phyloP scores from a whole-genome alignment of 2,797 vertebrate species.

The Pteropus rufus region DNA sequence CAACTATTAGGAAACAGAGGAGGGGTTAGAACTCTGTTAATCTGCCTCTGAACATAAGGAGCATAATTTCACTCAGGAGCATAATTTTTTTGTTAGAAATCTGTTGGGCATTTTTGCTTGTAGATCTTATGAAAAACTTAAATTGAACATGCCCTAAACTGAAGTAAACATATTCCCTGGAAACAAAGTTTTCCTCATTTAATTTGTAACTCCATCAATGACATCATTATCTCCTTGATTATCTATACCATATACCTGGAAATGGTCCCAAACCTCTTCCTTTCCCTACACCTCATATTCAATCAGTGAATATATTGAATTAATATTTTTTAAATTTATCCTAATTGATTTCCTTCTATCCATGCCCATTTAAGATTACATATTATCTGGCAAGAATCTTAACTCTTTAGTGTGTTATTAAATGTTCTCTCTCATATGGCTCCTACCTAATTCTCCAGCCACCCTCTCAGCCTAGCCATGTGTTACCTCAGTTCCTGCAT shows the following conservation, averaged over 20 bases:
- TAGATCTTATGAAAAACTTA: background rate
- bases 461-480: background rate
- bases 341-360: background rate
- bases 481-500: background rate
- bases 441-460: background rate
- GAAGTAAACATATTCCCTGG: background rate
- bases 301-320: background rate
- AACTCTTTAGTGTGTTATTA: background rate
- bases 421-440: background rate
- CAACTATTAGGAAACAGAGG: background rate
- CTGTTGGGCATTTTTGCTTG: background rate
- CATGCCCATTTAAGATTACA: background rate
- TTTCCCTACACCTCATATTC: background rate
- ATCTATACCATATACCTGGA: background rate
- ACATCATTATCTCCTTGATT: background rate
- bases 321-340: background rate
- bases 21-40: background rate
- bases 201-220: background rate
- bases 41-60: background rate
- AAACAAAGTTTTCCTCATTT: background rate
- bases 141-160: background rate
- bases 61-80: background rate
- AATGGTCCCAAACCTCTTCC: background rate
- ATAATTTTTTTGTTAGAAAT: background rate
- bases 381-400: background rate